phyloP scores from a whole-genome alignment of 2,113 vertebrate genomes.

The Uria lomvia region DNA sequence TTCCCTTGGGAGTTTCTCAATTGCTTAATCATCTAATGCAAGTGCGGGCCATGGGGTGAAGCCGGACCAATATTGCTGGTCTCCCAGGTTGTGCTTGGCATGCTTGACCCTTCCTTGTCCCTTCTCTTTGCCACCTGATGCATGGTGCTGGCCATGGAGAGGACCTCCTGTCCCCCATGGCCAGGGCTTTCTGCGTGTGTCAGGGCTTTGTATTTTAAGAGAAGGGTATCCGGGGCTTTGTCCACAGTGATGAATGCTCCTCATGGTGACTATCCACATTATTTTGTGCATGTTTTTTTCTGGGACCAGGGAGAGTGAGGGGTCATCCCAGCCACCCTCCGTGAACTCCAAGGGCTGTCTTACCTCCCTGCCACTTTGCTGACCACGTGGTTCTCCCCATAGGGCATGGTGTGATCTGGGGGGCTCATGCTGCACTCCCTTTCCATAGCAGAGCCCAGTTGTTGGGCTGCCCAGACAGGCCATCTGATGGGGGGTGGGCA shows the following conservation, averaged over 20 bases:
- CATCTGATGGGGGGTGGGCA: background rate
- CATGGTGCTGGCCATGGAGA: background rate
- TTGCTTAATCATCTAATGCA: background rate
- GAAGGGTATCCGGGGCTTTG: background rate
- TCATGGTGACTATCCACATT: background rate
- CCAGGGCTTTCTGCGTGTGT: background rate
- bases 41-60: background rate
- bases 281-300: background rate
- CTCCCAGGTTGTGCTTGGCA: background rate
- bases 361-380: background rate
- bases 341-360: background rate
- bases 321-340: background rate
- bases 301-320: background rate
- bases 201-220: background rate
- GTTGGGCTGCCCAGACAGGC: background rate
- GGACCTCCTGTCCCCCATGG: background rate
- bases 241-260: background rate
- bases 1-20: background rate
- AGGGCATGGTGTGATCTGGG: background rate
- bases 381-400: rapidly evolving
- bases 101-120: background rate
- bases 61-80: background rate
- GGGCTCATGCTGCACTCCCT: background rate
- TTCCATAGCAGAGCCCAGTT: rapidly evolving
- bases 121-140: background rate